Base-by-base conservation (phyloP, 2,888 invertebrate genomes). In the Acrobasis suavella region DNA sequence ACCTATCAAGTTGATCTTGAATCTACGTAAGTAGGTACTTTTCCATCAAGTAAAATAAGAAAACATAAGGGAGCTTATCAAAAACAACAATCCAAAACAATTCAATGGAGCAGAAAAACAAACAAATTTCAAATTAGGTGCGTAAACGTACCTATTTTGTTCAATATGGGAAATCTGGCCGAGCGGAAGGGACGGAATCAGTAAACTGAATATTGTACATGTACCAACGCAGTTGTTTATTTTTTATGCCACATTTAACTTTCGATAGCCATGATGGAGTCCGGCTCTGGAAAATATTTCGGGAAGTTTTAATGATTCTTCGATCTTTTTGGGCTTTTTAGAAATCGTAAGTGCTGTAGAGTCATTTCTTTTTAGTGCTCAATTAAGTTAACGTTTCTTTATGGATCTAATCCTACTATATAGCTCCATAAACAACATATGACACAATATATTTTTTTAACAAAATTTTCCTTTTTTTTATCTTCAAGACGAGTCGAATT, bases 81-180 rank as follows among this genome's bases (percentile, higher is more conserved):
- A 10, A 10, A n/a, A 39, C 42, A 56, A 56, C 42, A 56, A 42
- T 56, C 16, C 42, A 56, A 16, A 65, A 65, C 71, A 71, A 79
- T 69, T 72, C 77, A 77, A 85, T 85, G 80, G 80, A 71, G 75
- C 80, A 75, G 73, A 72, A 85, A 82, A 71, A 81, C 75, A 83
- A 85, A 83, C 82, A 85, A 79, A 83, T 83, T 83, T 79, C 69
- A 80, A 84, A 83, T 83, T 82, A 80, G 80, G 79, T 78, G 68
- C 75, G 69, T 62, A 69, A 55, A 61, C 64, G 32, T 32, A 66
- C 66, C 65, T 66, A 74, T 71, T 73, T 64, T 66, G 69, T 73
- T 78, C 80, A 80, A 79, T 85, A 83, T 78, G 82, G 80, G 80
- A 83, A 81, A 76, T 76, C 71, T 76, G 77, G 67, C 72, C 73